A percentile compares a stretch with the other conserved stretches of the same genome.
Conservation (phyloP, 1,140 invertebrate genomes). For the Conus betulinus region DNA sequence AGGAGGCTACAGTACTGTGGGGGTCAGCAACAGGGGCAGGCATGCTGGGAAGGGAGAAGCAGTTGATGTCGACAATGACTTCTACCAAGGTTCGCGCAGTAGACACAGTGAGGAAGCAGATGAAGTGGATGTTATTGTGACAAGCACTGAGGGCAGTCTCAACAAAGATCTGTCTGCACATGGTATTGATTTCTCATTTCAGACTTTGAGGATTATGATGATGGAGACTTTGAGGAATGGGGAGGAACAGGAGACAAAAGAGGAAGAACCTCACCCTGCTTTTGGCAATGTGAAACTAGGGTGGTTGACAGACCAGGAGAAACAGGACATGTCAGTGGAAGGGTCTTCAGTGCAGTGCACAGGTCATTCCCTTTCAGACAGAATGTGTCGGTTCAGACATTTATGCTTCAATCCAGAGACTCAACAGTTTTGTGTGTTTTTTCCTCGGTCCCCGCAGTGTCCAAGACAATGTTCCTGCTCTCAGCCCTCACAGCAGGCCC, state of each 20-base stretch:
- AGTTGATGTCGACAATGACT: neutral
- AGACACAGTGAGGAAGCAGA: neutral
- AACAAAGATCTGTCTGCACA: neutral
- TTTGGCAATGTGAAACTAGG: neutral
- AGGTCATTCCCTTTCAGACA: constrained; percentile 52
- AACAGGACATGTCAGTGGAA: neutral
- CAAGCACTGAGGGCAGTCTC: neutral
- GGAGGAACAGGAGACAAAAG: neutral
- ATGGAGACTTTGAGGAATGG: neutral
- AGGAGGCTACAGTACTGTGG: neutral
- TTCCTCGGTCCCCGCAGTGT: constrained; percentile 60
- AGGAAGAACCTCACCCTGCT: neutral
- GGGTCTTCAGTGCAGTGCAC: constrained; percentile 68
- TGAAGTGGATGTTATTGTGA: neutral
- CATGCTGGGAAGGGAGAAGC: neutral
- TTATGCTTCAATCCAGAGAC: constrained; percentile 70
- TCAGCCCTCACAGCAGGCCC: constrained; percentile 52
- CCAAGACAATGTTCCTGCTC: constrained; percentile 51
- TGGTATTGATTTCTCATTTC: neutral
- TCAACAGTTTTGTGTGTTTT: constrained; percentile 73
- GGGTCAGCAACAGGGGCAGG: neutral
- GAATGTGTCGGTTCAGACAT: constrained; percentile 72
- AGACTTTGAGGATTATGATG: constrained; percentile 4
- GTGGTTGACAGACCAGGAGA: neutral
- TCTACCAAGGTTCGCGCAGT: constrained; percentile 10